Base-by-base conservation (phyloP, 2,113 vertebrate genomes). In the Rhinoptilus africanus region DNA sequence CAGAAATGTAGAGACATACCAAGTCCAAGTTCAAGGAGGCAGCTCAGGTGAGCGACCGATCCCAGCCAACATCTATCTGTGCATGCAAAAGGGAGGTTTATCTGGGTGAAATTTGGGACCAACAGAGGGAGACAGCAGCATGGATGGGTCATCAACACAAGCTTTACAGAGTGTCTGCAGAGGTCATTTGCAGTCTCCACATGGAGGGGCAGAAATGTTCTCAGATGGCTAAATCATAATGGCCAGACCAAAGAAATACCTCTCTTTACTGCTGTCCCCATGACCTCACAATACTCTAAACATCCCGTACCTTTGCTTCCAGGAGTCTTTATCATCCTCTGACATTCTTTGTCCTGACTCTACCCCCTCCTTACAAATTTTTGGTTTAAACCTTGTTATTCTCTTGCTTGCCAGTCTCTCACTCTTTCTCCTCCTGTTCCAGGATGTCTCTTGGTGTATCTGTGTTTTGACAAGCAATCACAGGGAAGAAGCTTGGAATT, bases 391-490 rank as follows among this genome's bases (percentile, higher is more conserved):
- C 9, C 3, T 35, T 43, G 8, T 23, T 81, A 21, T 32, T 76
- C 17, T 56, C 14, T n/a, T 75, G 5, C 27, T 56, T 95, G 14
- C 14, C 37, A 34, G 34, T 32, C 14, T 85, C 57, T 10, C 8
- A n/a, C 6, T 74, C 54, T 54, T 95, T 47, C 10, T 41, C 13
- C 27, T 73, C 15, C 20, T 75, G 3, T 87, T 74, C 45, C 50
- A 63, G 12, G 18, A 13, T 37, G 37, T 54, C 6, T 56, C 27
- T 64, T 30, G 10, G 15, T 24, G 35, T 34, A 14, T 17, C 28
- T 2, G 0, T 16, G 11, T n/a, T 79, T 72, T 1, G 0, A 54
- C 41, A 88, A 76, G 6, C 27, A 50, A 14, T 32, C 9, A 47
- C n/a, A 41, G 14, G 27, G 32, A 71, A 85, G 39, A 60, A 69